These are phyloP conservation scores for Sussaba pulchella DNA, from an alignment of 2,888 invertebrate species.

Conservation along the genomic window DNA sequence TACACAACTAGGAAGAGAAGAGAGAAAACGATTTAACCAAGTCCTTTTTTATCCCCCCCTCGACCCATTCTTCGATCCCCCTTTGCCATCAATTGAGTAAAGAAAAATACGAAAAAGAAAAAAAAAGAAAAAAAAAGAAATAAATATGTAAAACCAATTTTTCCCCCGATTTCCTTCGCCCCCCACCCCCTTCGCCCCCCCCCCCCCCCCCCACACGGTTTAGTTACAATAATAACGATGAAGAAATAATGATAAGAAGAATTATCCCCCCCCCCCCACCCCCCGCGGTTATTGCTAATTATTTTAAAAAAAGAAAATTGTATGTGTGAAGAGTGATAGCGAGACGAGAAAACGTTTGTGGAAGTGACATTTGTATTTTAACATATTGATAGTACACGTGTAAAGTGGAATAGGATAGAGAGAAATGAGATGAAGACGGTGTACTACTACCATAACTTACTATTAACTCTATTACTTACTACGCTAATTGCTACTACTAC, in stretches of 20 bases:
- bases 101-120: too few relatives aligned
- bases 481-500: conserved; percentile 59
- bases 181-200: too few relatives aligned
- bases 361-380: conserved; percentile 84
- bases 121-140: too few relatives aligned
- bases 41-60: conserved; percentile 50
- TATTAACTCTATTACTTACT: conserved; percentile 63
- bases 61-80: conserved; percentile 55
- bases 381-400: conserved; percentile 84
- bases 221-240: conserved; percentile 82
- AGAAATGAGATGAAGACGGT: conserved; percentile 67
- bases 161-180: too few relatives aligned
- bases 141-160: conserved; percentile 54
- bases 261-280: too few relatives aligned
- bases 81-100: conserved; percentile 53
- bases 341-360: conserved; percentile 75
- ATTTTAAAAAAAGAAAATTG: conserved; percentile 81
- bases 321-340: conserved; percentile 80
- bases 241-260: too few relatives aligned
- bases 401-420: conserved; percentile 83
- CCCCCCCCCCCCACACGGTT: conserved; percentile 72
- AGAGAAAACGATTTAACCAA: conserved; percentile 83
- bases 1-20: conserved; percentile 79
- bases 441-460: conserved; percentile 67
- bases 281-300: conserved; percentile 83